phyloP scores from a whole-genome alignment of 2,113 vertebrate genomes.

The Pagrus major region DNA sequence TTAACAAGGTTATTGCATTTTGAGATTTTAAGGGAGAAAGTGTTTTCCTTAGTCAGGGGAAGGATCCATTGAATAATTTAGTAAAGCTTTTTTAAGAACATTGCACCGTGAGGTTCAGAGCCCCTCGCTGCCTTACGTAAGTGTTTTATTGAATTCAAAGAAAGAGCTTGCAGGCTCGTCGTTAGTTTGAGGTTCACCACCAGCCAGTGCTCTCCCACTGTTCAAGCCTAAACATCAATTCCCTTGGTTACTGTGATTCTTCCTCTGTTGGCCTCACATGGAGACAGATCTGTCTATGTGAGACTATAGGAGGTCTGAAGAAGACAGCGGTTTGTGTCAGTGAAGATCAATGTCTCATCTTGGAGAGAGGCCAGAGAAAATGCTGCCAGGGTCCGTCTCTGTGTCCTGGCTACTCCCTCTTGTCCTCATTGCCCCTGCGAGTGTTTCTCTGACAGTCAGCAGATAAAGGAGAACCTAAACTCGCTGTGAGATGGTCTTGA shows the following conservation, averaged over 20 bases:
- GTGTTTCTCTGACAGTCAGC: conserved; percentile 24
- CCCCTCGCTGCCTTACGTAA: not conserved
- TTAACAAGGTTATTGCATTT: not conserved
- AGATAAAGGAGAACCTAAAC: conserved; percentile 30
- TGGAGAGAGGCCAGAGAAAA: conserved; percentile 63
- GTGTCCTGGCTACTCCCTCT: conserved; percentile 48
- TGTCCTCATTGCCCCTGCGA: conserved; percentile 38
- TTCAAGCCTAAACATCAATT: conserved; percentile 1
- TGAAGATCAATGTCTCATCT: conserved; percentile 56
- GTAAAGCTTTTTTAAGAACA: not conserved
- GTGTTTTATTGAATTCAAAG: not conserved
- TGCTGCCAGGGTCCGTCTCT: conserved; percentile 35
- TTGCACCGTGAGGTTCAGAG: too few species aligned
- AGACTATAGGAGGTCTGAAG: conserved; percentile 6
- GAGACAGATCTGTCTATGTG: not conserved
- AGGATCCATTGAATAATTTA: not conserved
- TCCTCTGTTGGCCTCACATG: conserved; percentile 17
- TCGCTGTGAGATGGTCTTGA: conserved; percentile 16
- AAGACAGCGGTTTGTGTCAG: conserved; percentile 37
- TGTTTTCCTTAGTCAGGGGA: not conserved
- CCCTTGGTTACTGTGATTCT: conserved; percentile 24
- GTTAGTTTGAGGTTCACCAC: not conserved
- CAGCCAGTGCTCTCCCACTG: not conserved
- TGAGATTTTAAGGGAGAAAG: not conserved
- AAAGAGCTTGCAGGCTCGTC: not conserved